phyloP scores from a whole-genome alignment of 2,888 invertebrate species.

The Drosophila greeni region DNA sequence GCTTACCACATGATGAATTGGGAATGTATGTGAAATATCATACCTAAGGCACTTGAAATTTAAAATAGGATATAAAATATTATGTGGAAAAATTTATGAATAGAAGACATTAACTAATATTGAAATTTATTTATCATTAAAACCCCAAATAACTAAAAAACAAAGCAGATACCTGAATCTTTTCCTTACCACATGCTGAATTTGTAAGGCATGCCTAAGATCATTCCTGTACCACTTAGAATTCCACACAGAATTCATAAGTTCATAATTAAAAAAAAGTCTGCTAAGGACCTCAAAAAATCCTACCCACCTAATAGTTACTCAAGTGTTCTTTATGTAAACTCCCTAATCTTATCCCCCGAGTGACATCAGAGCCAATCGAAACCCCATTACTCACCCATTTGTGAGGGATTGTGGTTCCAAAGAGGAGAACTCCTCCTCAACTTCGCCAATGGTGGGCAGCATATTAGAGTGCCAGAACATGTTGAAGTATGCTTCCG shows the following conservation, averaged over 20 bases:
- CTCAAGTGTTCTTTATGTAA: not conserved
- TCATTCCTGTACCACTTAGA: not conserved
- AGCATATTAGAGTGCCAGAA: constrained; percentile 79
- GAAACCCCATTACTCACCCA: constrained; percentile 68
- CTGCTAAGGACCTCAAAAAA: not conserved
- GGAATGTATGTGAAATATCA: too few relatives aligned
- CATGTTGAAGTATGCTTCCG: constrained; percentile 79
- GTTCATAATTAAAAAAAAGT: not conserved
- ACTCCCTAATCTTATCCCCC: constrained; percentile 5
- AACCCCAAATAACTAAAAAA: not conserved
- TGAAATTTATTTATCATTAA: not conserved
- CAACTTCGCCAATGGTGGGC: constrained; percentile 79
- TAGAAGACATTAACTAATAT: too few relatives aligned
- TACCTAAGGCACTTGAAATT: too few relatives aligned
- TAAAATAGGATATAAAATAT: too few relatives aligned
- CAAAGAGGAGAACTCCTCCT: constrained; percentile 78
- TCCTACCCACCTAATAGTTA: not conserved
- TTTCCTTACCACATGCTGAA: not conserved
- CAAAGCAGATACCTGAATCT: not conserved
- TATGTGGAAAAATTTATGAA: too few relatives aligned
- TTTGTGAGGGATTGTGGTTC: constrained; percentile 75
- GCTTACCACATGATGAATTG: too few relatives aligned
- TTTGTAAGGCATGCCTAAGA: not conserved
- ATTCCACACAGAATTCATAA: not conserved
- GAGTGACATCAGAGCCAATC: not conserved